Evolutionary conservation across 2,113 vertebrate genomes (phyloP).

Genomic region (Calonectris borealis): DNA sequence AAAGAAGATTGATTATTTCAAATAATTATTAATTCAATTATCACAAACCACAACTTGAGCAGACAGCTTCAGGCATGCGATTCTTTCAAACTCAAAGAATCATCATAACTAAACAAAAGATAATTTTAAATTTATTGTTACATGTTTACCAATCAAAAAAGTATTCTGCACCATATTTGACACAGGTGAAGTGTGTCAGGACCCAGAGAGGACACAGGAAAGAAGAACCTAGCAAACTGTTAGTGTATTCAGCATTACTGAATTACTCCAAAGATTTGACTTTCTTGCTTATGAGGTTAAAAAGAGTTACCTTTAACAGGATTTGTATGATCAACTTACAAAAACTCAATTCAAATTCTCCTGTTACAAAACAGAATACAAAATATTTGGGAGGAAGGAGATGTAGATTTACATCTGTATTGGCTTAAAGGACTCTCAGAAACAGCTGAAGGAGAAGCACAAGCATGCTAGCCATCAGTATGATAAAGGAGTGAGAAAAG

Average conservation of each 20-base stretch:
- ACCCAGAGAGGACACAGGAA: neutral
- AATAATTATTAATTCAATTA: neutral
- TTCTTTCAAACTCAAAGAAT: neutral
- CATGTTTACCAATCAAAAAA: neutral
- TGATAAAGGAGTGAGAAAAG: neutral
- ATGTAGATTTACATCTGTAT: neutral
- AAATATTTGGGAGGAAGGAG: neutral
- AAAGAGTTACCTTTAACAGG: neutral
- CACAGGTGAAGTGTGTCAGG: neutral
- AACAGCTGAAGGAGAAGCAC: neutral
- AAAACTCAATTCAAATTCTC: neutral
- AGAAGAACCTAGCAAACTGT: neutral
- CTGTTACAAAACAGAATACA: neutral
- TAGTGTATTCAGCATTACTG: neutral
- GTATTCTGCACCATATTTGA: neutral
- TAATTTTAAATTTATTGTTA: neutral
- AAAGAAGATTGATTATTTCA: neutral
- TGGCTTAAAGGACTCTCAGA: neutral
- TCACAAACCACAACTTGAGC: neutral
- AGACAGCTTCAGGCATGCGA: neutral
- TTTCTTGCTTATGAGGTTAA: neutral
- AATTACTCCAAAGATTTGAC: neutral
- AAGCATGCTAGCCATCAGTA: neutral
- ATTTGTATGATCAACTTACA: neutral
- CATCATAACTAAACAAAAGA: neutral